Conservation (phyloP, 2,113 vertebrate genomes). For the Psittacara wagleri region DNA sequence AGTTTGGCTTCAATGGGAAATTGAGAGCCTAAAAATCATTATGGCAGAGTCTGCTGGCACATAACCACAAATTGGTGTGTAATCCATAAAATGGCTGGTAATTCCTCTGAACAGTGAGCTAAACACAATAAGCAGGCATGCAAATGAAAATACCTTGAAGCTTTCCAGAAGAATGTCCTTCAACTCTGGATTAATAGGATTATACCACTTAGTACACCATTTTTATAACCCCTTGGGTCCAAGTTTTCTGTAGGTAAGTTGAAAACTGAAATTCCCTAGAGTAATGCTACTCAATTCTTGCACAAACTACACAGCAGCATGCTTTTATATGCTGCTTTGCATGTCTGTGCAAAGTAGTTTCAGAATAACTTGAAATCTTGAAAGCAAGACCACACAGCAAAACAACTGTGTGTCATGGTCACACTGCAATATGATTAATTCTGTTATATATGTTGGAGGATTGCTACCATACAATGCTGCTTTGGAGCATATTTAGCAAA, state of each 20-base stretch:
- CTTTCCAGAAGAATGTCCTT: slow-evolving; percentile 23
- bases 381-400: not conserved
- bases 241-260: slow-evolving; percentile 26
- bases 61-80: not conserved
- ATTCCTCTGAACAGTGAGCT: not conserved
- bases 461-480: not conserved
- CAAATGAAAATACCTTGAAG: slow-evolving; percentile 18
- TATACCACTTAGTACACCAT: not conserved
- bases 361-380: not conserved
- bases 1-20: not conserved
- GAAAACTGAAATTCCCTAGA: slow-evolving; percentile 6
- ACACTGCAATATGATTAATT: not conserved
- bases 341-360: not conserved
- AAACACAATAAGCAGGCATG: not conserved
- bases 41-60: not conserved
- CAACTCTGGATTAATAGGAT: slow-evolving; percentile 37
- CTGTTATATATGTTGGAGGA: not conserved
- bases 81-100: not conserved
- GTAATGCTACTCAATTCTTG: slow-evolving; percentile 1
- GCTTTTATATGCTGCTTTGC: not conserved
- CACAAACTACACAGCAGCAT: not conserved
- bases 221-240: slow-evolving; percentile 2
- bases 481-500: not conserved
- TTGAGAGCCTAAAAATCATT: not conserved
- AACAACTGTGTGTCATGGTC: not conserved